Conservation (phyloP, 2,113 vertebrate genomes). For the Chaenocephalus aceratus region DNA sequence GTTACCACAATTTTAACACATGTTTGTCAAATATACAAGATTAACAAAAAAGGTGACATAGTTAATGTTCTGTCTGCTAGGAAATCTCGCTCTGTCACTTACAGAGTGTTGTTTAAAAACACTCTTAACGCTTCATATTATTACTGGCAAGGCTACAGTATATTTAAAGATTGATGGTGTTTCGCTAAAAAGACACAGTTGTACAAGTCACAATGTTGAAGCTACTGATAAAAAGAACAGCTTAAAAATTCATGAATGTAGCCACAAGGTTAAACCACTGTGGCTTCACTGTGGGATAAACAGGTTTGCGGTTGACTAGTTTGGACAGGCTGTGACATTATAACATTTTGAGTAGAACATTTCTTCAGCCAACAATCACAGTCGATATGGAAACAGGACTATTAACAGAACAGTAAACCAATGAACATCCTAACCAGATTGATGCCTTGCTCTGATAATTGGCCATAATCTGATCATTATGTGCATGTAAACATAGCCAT, state of each 20-base stretch:
- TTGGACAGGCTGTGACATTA: slow-evolving; percentile 25
- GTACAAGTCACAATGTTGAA: neutral
- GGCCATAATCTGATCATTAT: slow-evolving; percentile 41
- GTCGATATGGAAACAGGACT: slow-evolving; percentile 9
- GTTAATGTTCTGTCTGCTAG: neutral
- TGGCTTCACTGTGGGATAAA: slow-evolving; percentile 4
- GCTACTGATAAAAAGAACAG: neutral
- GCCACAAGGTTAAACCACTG: neutral
- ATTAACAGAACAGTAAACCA: slow-evolving; percentile 21
- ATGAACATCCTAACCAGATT: slow-evolving; percentile 27
- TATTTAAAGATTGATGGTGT: neutral
- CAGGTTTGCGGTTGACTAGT: neutral
- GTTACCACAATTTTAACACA: too few species aligned
- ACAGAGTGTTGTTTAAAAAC: slow-evolving; percentile 8
- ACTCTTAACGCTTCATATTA: neutral
- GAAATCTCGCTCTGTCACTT: neutral
- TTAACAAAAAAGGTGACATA: too few species aligned
- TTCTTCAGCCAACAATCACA: slow-evolving; percentile 21
- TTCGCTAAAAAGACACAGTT: slow-evolving; percentile 8
- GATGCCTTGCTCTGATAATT: slow-evolving; percentile 24
- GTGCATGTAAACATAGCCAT: slow-evolving; percentile 31
- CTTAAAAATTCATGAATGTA: neutral
- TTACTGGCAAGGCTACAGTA: neutral
- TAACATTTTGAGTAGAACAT: neutral
- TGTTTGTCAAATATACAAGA: too few species aligned